phyloP scores from a whole-genome alignment of 2,888 invertebrate species.

The Synergus japonicus region DNA sequence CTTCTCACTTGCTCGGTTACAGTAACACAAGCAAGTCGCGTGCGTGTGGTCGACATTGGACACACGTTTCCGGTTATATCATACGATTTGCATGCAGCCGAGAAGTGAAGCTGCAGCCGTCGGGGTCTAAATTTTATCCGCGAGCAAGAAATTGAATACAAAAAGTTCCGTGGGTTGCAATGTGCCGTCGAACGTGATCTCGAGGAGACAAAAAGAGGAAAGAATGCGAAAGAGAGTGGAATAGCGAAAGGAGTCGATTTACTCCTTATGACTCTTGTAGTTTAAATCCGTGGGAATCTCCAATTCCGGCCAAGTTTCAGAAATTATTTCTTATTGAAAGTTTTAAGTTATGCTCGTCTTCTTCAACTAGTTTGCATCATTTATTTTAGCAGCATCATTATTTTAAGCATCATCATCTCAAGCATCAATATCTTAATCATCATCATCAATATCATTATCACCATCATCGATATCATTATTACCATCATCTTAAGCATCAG shows the following conservation, averaged over 20 bases:
- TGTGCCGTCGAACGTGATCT: constrained; percentile 28
- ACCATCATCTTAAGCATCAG: too few relatives aligned
- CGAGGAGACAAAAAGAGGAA: constrained; percentile 34
- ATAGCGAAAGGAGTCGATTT: constrained; percentile 33
- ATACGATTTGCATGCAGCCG: constrained; percentile 44
- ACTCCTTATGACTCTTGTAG: constrained; percentile 4
- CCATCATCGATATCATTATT: too few relatives aligned
- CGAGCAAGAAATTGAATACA: constrained; percentile 33
- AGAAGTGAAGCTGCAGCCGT: constrained; percentile 17
- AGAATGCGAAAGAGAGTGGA: constrained; percentile 35
- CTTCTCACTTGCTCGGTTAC: constrained; percentile 31
- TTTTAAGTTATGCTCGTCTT: background rate
- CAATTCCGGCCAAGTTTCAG: background rate
- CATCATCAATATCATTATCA: too few relatives aligned
- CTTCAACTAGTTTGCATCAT: too few relatives aligned
- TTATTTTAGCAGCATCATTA: too few relatives aligned
- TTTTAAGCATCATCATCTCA: too few relatives aligned
- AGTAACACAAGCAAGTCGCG: constrained; percentile 18
- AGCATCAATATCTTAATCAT: too few relatives aligned
- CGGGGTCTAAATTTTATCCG: constrained; percentile 24
- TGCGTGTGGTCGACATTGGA: constrained; percentile 45
- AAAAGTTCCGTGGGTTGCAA: constrained; percentile 28
- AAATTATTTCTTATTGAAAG: background rate
- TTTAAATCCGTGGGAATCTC: background rate
- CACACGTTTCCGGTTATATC: constrained; percentile 49